Conservation (phyloP, 2,113 vertebrate genomes). For the Rynchops niger region DNA sequence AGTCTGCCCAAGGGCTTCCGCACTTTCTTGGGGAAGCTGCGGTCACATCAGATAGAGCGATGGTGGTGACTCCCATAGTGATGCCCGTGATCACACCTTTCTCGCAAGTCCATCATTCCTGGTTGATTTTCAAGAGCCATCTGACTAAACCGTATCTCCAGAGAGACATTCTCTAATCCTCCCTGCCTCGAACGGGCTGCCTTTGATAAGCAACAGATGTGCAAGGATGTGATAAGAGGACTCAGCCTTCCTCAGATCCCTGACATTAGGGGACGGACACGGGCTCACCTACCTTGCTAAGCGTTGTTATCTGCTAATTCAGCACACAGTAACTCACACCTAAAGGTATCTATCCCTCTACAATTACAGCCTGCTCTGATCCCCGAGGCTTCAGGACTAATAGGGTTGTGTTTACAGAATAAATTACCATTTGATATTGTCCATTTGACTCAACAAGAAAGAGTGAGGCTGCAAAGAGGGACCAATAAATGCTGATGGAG, state of each 20-base stretch:
- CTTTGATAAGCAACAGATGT: not conserved
- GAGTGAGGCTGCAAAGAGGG: not conserved
- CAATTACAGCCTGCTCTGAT: not conserved
- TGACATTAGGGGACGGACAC: accelerated
- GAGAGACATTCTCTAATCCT: not conserved
- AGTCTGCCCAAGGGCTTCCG: not conserved
- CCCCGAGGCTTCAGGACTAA: not conserved
- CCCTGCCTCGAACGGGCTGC: not conserved
- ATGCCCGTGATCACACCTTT: not conserved
- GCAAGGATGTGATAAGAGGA: not conserved
- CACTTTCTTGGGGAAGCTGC: not conserved
- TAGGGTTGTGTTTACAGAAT: not conserved
- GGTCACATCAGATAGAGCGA: accelerated
- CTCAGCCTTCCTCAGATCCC: not conserved
- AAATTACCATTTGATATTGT: not conserved
- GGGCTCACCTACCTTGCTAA: not conserved
- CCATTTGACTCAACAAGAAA: not conserved
- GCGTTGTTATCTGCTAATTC: not conserved
- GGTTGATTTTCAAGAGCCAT: not conserved
- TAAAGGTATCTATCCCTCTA: not conserved
- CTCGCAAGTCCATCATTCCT: not conserved
- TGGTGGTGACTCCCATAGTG: accelerated
- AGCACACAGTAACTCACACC: not conserved
- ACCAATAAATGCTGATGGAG: not conserved
- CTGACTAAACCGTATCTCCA: not conserved